Base-by-base conservation (phyloP, 2,797 vertebrate genomes). In the Acanthurus leucopareius region DNA sequence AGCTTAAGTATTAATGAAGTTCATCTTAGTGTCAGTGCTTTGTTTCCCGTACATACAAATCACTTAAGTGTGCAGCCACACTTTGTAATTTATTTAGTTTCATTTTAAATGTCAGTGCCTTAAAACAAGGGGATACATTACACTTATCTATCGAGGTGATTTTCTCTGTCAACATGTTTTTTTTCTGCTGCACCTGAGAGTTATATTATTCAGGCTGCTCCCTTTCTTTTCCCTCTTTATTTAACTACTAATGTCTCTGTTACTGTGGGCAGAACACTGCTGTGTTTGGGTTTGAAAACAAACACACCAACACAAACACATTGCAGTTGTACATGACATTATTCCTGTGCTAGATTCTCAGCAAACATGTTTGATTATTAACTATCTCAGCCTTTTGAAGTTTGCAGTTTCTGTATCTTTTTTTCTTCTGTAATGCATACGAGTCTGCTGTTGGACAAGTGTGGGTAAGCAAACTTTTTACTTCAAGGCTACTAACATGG, bases 1-100 rank as follows among this genome's bases (percentile, higher is more conserved):
- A 89, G 88, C 86, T 86, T 73, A 78, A 91, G 89, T 90, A 93
- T 91, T 94, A 94, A 94, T 92, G 86, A 94, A 79, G 77, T 86
- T 91, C 89, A 86, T 66, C 83, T 71, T 75, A 40, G 54, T 82
- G 82, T 79, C 84, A 82, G 78, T 91, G 85, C 84, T 92, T 88
- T 92, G 88, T 93, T 94, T 94, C 84, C 86, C 87, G 85, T 84
- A 90, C 92, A 93, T 86, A 90, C 75, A 76, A 86, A 86, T 85
- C 58, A 75, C 82, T 88, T 83, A 69, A 85, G 71, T 73, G 79
- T 82, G 73, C 73, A 66, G 79, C 63, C 48, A 66, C 72, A 51
- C 69, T 77, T 67, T 5, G 19, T 67, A 77, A 83, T 85, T 85
- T 52, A 86, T 87, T 79, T 76, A 52, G 68, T 60, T 74, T 84